phyloP scores from a whole-genome alignment of 2,113 vertebrate genomes.

The Apus apus region DNA sequence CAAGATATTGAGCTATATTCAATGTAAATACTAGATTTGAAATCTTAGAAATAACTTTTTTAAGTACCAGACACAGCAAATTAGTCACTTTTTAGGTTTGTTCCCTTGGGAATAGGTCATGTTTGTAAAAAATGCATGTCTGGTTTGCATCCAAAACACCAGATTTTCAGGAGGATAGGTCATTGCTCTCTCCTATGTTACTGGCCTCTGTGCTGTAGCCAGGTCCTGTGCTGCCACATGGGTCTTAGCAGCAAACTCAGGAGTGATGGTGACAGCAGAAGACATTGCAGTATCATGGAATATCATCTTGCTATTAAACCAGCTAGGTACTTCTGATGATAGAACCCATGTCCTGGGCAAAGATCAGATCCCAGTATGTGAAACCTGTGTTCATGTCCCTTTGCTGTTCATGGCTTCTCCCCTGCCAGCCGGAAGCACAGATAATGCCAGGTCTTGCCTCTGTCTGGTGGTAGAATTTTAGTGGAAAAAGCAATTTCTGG shows the following conservation, averaged over 20 bases:
- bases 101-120: neutral
- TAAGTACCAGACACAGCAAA: neutral
- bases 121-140: neutral
- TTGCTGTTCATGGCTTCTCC: neutral
- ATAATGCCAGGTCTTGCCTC: neutral
- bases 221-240: neutral
- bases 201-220: neutral
- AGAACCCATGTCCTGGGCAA: neutral
- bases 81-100: neutral
- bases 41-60: conserved; percentile 7
- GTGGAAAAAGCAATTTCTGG: neutral
- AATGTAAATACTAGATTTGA: neutral
- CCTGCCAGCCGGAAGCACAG: neutral
- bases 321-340: accelerated
- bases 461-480: neutral
- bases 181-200: neutral
- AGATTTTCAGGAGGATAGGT: neutral
- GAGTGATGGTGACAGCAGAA: neutral
- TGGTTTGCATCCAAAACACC: neutral
- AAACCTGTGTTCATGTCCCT: neutral
- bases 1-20: neutral
- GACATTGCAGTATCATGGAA: neutral
- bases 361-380: neutral
- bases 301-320: neutral
- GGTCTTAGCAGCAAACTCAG: neutral